Evolutionary conservation across 2,797 vertebrate species (phyloP), one percentile per base, ranked within the genome.

Genomic region (Phataginus tetradactyla): DNA sequence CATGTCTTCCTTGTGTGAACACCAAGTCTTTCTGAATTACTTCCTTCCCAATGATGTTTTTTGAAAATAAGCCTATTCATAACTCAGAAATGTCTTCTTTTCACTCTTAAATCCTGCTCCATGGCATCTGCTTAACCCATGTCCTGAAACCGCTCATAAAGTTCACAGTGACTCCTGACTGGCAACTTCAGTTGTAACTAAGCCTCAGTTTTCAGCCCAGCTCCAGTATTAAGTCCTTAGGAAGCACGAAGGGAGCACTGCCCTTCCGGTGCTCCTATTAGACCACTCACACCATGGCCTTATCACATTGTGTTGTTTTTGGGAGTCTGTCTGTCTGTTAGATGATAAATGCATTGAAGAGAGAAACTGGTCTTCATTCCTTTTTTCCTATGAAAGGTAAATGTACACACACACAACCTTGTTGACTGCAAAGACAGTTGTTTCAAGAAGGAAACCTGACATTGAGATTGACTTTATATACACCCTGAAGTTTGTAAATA

Each of bases 331-430:
- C 37, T 96, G 9, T 86, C 55, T 69, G 23, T 66, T 90, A 55
- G 63, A 92, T 90, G 53, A 91, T 75, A 25, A 21, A 42, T 29
- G 6, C 55, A 55, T 42, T 95, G 9, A 49, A 92, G 17, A 29
- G 42, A 90, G 32, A 21, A 39, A 77, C 49, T 79, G 25, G 27
- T 20, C 39, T 91, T 80, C 81, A 72, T 90, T 96, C 18, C 34
- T 95, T 90, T 96, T 71, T 72, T 15, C 53, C 64, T 72, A 20
- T 57, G 27, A 93, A 80, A 20, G 29, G n/a, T n/a, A 90, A 10
- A 85, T 11, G 90, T 51, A 87, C 23, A 78, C 4, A 57, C 10
- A 64, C 39, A 37, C 8, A 42, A 3, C 4, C 34, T 89, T 72
- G 6, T 34, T 78, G 72, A 86, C 12, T 75, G 29, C 39, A 91